Evolutionary conservation across 2,888 invertebrate genomes (phyloP).

Genomic region (Drosophila leonis): DNA sequence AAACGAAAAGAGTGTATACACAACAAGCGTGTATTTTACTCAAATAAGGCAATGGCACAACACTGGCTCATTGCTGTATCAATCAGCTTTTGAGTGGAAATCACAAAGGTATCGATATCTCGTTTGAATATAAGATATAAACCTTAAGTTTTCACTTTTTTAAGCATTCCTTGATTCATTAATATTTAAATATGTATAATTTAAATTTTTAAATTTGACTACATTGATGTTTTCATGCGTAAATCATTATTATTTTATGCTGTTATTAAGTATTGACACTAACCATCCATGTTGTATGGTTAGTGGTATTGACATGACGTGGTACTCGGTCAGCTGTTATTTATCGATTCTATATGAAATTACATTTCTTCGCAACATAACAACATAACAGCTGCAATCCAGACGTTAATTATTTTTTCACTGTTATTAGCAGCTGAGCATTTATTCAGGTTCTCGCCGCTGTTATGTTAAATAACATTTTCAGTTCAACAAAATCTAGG

Average conservation of each 20-base stretch:
- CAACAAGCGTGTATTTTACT: not conserved
- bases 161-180: not conserved
- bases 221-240: not conserved
- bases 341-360: slow-evolving; percentile 11
- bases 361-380: not conserved
- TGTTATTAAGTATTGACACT: not conserved
- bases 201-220: not conserved
- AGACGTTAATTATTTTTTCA: not conserved
- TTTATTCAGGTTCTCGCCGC: slow-evolving; percentile 1
- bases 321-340: slow-evolving; percentile 7
- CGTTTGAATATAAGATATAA: not conserved
- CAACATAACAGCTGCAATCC: slow-evolving; percentile 4
- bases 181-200: not conserved
- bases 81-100: not conserved
- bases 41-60: not conserved
- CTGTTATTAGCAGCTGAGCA: slow-evolving; percentile 18
- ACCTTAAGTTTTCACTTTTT: not conserved
- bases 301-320: too few species aligned
- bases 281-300: too few species aligned
- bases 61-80: slow-evolving; percentile 8
- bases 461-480: slow-evolving; percentile 49
- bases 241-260: not conserved
- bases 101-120: slow-evolving; percentile 2
- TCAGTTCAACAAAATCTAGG: slow-evolving; percentile 41
- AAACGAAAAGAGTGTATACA: slow-evolving; percentile 78